phyloP scores from a whole-genome alignment of 2,113 vertebrate species.

The Balaeniceps rex region DNA sequence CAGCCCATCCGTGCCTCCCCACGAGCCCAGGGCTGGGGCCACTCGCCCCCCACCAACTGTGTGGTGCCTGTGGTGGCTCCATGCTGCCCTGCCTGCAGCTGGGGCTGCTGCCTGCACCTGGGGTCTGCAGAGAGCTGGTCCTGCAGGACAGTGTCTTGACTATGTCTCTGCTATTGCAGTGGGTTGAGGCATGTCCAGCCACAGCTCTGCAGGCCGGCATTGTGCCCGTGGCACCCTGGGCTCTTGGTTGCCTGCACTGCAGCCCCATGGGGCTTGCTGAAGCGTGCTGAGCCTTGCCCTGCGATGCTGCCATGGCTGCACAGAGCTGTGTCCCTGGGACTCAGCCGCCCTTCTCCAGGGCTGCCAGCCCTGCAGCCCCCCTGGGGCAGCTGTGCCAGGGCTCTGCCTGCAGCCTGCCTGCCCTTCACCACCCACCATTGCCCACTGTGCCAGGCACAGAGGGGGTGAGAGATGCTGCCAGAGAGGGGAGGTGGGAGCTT shows the following conservation, averaged over 20 bases:
- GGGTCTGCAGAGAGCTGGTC: background rate
- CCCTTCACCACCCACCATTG: accelerated
- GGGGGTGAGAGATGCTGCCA: accelerated
- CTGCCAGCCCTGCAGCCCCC: background rate
- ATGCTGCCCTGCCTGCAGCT: background rate
- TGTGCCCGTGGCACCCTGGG: background rate
- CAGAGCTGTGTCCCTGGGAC: background rate
- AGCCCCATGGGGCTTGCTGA: accelerated
- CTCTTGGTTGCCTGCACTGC: background rate
- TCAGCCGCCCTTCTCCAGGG: background rate
- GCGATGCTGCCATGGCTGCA: background rate
- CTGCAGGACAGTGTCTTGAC: background rate
- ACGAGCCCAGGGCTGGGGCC: background rate
- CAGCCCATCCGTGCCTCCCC: accelerated
- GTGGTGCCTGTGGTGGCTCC: background rate
- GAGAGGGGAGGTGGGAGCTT: background rate
- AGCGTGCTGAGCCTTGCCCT: background rate
- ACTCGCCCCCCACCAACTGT: accelerated
- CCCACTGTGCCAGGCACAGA: background rate
- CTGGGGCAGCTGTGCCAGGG: background rate
- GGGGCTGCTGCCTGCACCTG: background rate
- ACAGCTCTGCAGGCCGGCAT: background rate
- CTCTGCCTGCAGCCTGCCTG: background rate
- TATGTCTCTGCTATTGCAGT: accelerated
- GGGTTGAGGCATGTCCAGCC: background rate